phyloP scores from a whole-genome alignment of 2,888 invertebrate species.

The Melieria omissa region DNA sequence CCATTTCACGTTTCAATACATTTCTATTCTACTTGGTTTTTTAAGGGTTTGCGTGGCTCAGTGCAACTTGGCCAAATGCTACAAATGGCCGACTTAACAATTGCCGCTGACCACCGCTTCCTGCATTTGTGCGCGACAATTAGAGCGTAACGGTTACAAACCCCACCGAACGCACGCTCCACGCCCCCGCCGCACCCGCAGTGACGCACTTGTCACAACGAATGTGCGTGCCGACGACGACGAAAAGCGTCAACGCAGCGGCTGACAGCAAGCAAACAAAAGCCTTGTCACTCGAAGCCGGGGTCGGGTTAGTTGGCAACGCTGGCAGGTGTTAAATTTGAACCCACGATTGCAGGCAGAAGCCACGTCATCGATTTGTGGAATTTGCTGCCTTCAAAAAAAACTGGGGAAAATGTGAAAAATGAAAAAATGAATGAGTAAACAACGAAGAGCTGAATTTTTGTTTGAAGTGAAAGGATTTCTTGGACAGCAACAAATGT shows the following conservation, averaged over 20 bases:
- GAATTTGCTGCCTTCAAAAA: too few species aligned
- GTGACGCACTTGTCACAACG: slow-evolving; percentile 2
- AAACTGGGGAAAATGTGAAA: too few species aligned
- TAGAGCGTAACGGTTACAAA: slow-evolving; percentile 52
- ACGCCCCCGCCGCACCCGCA: neutral
- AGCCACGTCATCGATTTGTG: too few species aligned
- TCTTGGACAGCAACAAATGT: too few species aligned
- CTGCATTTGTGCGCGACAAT: slow-evolving; percentile 51
- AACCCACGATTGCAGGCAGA: too few species aligned
- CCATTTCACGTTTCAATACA: too few species aligned
- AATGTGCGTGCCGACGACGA: slow-evolving; percentile 4
- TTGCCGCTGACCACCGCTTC: slow-evolving; percentile 50
- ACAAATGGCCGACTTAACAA: slow-evolving; percentile 16
- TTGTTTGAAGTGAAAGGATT: too few species aligned
- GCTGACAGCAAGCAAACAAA: neutral
- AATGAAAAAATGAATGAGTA: too few species aligned
- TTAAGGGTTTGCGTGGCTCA: neutral
- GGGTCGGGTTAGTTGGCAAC: too few species aligned
- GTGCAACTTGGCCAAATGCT: slow-evolving; percentile 27
- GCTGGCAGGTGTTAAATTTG: too few species aligned
- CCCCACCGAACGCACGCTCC: slow-evolving; percentile 39
- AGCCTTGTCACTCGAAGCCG: neutral
- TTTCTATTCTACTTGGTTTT: too few species aligned
- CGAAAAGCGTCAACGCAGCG: neutral
- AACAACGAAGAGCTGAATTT: too few species aligned